phyloP scores from a whole-genome alignment of 2,797 vertebrate species.

The Botia almorhae region DNA sequence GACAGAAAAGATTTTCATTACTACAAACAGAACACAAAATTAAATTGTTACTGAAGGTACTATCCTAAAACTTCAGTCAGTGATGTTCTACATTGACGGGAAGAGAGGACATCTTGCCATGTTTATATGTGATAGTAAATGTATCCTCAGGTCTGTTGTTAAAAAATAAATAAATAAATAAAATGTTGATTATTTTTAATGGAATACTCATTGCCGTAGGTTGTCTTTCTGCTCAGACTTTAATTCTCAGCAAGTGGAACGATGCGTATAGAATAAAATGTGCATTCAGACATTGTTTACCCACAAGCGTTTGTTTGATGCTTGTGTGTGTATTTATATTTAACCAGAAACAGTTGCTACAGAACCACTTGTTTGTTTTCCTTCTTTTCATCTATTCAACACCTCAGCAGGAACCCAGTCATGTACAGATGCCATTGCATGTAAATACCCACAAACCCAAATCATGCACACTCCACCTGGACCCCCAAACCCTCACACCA shows the following conservation, averaged over 20 bases:
- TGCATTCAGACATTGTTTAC: conserved; percentile 13
- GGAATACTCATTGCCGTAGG: conserved; percentile 28
- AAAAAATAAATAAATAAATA: neutral
- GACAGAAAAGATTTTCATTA: too few relatives aligned
- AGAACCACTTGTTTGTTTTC: conserved; percentile 22
- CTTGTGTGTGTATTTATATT: too few relatives aligned
- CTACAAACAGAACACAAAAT: too few relatives aligned
- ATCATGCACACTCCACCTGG: neutral
- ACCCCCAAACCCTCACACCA: neutral
- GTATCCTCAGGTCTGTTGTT: conserved; percentile 2
- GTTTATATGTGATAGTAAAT: neutral
- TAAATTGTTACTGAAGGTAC: too few relatives aligned
- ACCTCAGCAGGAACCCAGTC: conserved; percentile 21
- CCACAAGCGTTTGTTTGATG: conserved; percentile 8
- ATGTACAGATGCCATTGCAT: conserved; percentile 1
- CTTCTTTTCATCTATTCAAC: conserved; percentile 21
- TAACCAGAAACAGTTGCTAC: neutral
- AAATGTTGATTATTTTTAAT: conserved; percentile 6
- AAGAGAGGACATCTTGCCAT: too few relatives aligned
- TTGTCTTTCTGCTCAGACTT: conserved; percentile 8
- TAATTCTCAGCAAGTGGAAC: conserved; percentile 26
- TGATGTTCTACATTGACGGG: too few relatives aligned
- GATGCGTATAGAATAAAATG: conserved; percentile 28
- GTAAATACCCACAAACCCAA: neutral
- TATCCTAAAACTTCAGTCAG: too few relatives aligned